These are phyloP conservation scores for Chloropsis hardwickii DNA, from an alignment of 2,113 vertebrate species.

Conservation along the genomic window DNA sequence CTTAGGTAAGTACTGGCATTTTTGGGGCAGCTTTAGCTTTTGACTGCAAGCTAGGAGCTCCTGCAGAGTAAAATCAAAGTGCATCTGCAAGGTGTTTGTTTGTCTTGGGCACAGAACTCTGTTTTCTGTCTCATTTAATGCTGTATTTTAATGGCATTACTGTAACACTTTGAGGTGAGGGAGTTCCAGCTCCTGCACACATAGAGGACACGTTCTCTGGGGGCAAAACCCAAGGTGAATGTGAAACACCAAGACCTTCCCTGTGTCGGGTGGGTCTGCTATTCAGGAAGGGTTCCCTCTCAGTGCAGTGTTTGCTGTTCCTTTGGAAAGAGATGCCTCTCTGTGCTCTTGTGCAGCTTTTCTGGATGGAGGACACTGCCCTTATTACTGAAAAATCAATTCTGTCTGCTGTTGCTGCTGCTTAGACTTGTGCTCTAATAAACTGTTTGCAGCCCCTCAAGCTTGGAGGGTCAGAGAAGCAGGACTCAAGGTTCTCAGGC, in stretches of 20 bases:
- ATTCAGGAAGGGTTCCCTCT: neutral
- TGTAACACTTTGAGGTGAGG: neutral
- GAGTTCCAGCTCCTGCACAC: neutral
- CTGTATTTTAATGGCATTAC: neutral
- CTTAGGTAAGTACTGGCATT: constrained; percentile 77
- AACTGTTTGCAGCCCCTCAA: neutral
- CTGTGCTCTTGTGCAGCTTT: neutral
- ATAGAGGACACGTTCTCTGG: accelerated
- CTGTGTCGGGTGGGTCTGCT: neutral
- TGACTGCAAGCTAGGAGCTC: neutral
- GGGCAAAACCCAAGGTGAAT: accelerated
- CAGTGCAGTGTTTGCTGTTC: neutral
- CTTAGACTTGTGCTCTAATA: neutral
- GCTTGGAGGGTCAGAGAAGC: neutral
- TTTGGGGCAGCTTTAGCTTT: neutral
- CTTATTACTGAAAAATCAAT: neutral
- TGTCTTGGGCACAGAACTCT: neutral
- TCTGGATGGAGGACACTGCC: neutral
- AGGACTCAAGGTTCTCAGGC: neutral
- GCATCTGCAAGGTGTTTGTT: neutral
- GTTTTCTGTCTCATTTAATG: neutral
- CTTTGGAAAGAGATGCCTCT: neutral
- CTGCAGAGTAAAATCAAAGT: neutral
- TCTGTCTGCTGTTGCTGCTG: neutral
- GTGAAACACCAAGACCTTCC: neutral